Evolutionary conservation across 1,140 invertebrate genomes (phyloP).

Genomic region (Galleria mellonella): DNA sequence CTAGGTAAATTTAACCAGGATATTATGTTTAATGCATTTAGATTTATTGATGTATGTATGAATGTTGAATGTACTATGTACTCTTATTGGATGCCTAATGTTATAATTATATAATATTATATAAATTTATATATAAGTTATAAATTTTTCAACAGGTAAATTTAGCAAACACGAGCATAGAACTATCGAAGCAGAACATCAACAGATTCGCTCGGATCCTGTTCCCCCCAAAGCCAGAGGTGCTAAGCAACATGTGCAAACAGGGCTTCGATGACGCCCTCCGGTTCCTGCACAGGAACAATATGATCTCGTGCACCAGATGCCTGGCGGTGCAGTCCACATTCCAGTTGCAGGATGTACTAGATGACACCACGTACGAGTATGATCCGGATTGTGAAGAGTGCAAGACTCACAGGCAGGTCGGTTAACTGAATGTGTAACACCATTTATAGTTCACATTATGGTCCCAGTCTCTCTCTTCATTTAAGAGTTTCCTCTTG

Average conservation of each 20-base stretch:
- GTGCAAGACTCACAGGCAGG: slow-evolving; percentile 89
- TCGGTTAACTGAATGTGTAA: slow-evolving; percentile 46
- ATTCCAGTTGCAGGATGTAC: slow-evolving; percentile 83
- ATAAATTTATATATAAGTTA: no score
- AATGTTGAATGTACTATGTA: no score
- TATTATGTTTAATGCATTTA: no score
- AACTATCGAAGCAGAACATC: slow-evolving; percentile 93
- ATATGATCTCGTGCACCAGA: slow-evolving; percentile 89
- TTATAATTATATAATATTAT: no score
- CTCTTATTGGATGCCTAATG: no score
- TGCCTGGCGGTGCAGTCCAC: slow-evolving; percentile 90
- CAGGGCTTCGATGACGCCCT: slow-evolving; percentile 98
- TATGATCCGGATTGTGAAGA: slow-evolving; percentile 89
- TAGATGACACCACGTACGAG: slow-evolving; percentile 80
- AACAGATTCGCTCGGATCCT: slow-evolving; percentile 93
- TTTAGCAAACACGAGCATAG: slow-evolving; percentile 95
- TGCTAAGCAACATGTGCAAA: slow-evolving; percentile 95
- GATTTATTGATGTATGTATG: no score
- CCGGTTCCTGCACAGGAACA: slow-evolving; percentile 93
- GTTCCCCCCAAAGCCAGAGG: slow-evolving; percentile 95
- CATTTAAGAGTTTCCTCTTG: no score
- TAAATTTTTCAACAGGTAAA: slow-evolving; percentile 89
- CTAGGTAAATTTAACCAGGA: neutral
- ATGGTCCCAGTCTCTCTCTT: no score
- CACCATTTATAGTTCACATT: no score